Evolutionary conservation across 2,797 vertebrate species (phyloP), one percentile per base, ranked within the genome.

Genomic region (Phoxinus dragarum): DNA sequence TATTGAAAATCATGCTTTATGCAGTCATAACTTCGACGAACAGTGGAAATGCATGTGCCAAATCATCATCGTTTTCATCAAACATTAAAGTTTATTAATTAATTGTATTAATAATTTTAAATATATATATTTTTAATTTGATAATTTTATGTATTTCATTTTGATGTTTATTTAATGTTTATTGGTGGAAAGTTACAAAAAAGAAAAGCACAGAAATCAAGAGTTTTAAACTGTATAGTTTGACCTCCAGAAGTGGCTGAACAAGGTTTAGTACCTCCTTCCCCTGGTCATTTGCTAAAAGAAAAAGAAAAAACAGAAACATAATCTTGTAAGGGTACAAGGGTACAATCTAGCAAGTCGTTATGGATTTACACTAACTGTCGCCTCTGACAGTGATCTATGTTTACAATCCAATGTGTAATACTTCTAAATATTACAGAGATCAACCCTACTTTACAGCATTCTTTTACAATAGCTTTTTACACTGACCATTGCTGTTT

Each of bases 321-420:
- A 19, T 5, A 59, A 52, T 27, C 44, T 73, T 38, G 74, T 36
- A 49, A n/a, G 56, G 44, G 59, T 76, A 2, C 52, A 19, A 5
- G 8, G 34, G 66, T 38, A 23, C 23, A 61, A 72, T 12, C 74
- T 10, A 36, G 84, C 21, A 44, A 27, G 36, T 19, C 38, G 9
- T 87, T 84, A 61, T 74, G 66, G 84, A 86, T 88, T 85, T 86
- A 86, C 69, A 71, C 17, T 79, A 42, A 84, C 73, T 36, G 27
- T 77, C 36, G 27, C 10, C 12, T 49, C 54, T 81, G 77, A 81
- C 85, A 85, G 42, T 86, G 89, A 90, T 81, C 66, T 54, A 86
- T 5, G 71, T 67, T 77, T 66, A 69, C 81, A 84, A 17, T 42
- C 21, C 3, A 81, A 54, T 16, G 42, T 64, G 36, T 52, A 86